Conservation (phyloP, 2,888 invertebrate genomes). For the Cylindroiulus punctatus region DNA sequence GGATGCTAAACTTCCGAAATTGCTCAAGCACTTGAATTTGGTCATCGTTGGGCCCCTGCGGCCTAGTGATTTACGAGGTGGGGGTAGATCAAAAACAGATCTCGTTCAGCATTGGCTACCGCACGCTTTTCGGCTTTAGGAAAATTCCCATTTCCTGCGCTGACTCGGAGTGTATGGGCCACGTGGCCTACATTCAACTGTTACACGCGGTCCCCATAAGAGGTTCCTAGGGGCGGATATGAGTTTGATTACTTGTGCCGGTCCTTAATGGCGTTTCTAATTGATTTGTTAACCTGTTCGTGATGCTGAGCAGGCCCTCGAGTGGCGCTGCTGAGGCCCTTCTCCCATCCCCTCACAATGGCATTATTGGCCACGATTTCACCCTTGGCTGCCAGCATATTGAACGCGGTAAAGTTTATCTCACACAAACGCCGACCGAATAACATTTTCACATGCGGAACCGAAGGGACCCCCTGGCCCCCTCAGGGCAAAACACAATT, state of each 20-base stretch:
- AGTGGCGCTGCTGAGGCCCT: constrained; percentile 32
- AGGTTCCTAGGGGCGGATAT: constrained; percentile 50
- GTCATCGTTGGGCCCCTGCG: not conserved
- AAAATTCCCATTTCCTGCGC: constrained; percentile 25
- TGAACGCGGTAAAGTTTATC: constrained; percentile 48
- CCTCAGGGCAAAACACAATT: constrained; percentile 13
- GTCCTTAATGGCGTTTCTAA: constrained; percentile 54
- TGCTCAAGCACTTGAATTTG: too few relatives aligned
- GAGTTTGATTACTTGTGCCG: constrained; percentile 54
- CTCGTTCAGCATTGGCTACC: not conserved
- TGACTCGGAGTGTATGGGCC: not conserved
- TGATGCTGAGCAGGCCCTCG: constrained; percentile 33
- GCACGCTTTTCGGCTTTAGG: not conserved
- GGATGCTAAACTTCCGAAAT: too few relatives aligned
- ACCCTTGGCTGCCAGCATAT: constrained; percentile 34
- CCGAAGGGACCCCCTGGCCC: not conserved
- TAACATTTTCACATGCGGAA: constrained; percentile 21
- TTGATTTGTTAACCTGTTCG: constrained; percentile 54
- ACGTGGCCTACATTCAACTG: not conserved
- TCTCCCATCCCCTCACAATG: constrained; percentile 44
- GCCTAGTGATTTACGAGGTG: not conserved
- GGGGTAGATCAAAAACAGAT: constrained; percentile 35
- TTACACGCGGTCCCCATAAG: not conserved
- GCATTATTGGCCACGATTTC: constrained; percentile 46
- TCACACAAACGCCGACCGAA: constrained; percentile 15